Evolutionary conservation across 2,113 vertebrate genomes (phyloP).

Genomic region (Procavia capensis): DNA sequence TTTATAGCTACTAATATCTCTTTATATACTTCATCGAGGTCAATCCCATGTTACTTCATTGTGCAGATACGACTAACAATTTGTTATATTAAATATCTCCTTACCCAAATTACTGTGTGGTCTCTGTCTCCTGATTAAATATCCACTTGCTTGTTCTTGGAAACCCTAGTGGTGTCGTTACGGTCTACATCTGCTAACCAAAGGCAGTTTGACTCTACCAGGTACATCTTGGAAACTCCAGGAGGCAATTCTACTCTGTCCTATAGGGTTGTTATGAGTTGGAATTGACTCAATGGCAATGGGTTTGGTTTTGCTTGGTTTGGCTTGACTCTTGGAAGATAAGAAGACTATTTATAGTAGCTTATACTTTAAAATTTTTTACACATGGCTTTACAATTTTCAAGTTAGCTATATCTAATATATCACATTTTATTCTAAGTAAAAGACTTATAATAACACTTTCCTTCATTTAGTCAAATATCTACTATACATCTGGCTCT

Average conservation of each 20-base stretch:
- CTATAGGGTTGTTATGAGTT: too few species aligned
- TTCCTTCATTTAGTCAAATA: neutral
- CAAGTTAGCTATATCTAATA: conserved; percentile 13
- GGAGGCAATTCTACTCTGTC: too few species aligned
- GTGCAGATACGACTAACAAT: neutral
- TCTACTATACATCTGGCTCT: neutral
- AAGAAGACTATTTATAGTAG: too few species aligned
- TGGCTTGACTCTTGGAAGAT: neutral
- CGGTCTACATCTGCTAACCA: too few species aligned
- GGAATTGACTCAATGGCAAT: too few species aligned
- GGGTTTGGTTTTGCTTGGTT: too few species aligned
- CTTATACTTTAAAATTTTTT: neutral
- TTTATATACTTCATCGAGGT: neutral
- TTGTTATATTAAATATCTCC: neutral
- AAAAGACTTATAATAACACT: neutral
- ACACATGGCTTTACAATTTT: neutral
- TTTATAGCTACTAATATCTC: neutral
- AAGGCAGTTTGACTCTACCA: too few species aligned
- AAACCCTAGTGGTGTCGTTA: too few species aligned
- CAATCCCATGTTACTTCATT: neutral
- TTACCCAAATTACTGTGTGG: too few species aligned
- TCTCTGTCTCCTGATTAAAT: neutral
- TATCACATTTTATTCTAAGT: neutral
- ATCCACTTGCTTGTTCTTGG: too few species aligned
- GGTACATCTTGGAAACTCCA: too few species aligned